These are phyloP conservation scores for Rhodinocichla rosea DNA, from an alignment of 2,113 vertebrate genomes.

Conservation along the genomic window DNA sequence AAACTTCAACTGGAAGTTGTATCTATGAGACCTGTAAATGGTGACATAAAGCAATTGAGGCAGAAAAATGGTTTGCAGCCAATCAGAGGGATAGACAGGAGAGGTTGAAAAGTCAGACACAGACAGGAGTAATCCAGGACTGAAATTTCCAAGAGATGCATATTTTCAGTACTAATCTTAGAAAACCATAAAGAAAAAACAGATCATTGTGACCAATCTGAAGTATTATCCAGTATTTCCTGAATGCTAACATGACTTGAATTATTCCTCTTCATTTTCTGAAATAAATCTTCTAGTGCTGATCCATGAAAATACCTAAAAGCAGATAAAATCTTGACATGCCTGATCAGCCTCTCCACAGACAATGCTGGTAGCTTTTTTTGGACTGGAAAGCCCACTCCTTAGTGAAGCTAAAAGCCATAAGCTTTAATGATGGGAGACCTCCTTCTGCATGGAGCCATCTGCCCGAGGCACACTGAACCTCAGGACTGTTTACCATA, in stretches of 20 bases:
- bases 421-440: background rate
- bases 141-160: background rate
- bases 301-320: background rate
- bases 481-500: slow-evolving; percentile 28
- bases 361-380: background rate
- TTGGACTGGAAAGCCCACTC: background rate
- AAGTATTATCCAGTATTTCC: background rate
- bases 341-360: background rate
- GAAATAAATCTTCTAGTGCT: background rate
- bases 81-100: background rate
- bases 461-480: background rate
- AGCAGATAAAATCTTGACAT: background rate
- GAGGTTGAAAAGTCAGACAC: background rate
- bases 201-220: background rate
- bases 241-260: background rate
- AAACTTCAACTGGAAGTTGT: background rate
- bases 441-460: slow-evolving; percentile 9
- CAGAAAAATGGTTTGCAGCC: background rate
- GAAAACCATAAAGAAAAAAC: background rate
- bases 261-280: background rate
- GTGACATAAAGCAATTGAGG: background rate
- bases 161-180: background rate
- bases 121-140: background rate
- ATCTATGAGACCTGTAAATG: background rate
- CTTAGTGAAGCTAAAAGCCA: background rate